Evolutionary conservation across 2,113 vertebrate genomes (phyloP).

Genomic region (Odobenus rosmarus): DNA sequence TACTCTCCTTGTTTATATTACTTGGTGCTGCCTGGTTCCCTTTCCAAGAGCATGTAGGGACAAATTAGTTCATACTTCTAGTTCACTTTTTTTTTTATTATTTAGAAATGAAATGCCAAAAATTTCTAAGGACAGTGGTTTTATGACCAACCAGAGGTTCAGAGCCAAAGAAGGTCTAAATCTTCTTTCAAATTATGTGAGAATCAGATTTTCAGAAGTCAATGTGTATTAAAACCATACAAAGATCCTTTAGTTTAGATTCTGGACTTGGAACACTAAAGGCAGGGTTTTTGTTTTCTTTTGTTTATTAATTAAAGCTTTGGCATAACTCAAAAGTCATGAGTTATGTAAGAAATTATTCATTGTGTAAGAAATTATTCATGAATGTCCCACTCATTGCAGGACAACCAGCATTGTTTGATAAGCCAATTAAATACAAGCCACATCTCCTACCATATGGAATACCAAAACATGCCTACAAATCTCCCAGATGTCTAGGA

Average conservation of each 20-base stretch:
- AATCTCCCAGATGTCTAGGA: not conserved
- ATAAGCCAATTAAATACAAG: not conserved
- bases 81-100: not conserved
- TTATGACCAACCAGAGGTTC: not conserved
- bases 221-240: not conserved
- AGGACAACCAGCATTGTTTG: not conserved
- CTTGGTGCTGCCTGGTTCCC: not conserved
- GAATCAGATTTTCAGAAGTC: not conserved
- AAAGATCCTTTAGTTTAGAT: not conserved
- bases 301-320: not conserved
- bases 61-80: not conserved
- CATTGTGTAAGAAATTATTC: not conserved
- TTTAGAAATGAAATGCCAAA: not conserved
- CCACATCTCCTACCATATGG: not conserved
- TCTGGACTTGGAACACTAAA: not conserved
- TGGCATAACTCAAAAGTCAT: not conserved
- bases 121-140: not conserved
- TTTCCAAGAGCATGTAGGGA: not conserved
- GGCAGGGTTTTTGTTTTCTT: not conserved
- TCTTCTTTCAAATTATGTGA: slow-evolving; percentile 7
- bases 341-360: not conserved
- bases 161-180: not conserved
- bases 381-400: not conserved
- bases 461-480: not conserved
- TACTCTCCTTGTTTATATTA: not conserved